Conservation (phyloP, 2,888 invertebrate genomes). For the Trimorus sp. region DNA sequence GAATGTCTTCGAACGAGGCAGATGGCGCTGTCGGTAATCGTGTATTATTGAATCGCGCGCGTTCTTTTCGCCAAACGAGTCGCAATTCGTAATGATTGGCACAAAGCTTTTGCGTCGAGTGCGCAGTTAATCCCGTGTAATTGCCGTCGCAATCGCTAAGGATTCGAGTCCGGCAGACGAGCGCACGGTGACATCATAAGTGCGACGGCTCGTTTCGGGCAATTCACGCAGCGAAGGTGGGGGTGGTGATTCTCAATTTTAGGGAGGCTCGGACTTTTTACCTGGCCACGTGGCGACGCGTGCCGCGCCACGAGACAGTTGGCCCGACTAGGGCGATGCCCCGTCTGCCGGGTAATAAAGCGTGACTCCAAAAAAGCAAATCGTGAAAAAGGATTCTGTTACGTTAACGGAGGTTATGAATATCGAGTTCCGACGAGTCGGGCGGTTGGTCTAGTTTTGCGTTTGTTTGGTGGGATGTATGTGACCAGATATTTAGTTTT, state of each 20-base stretch:
- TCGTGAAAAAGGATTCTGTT: conserved; percentile 60
- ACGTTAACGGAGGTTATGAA: conserved; percentile 43
- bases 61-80: conserved; percentile 14
- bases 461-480: not conserved
- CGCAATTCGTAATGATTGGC: conserved; percentile 35
- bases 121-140: conserved; percentile 53
- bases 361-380: conserved; percentile 65
- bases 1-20: not conserved
- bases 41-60: not conserved
- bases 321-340: conserved; percentile 66
- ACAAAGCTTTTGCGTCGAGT: conserved; percentile 38
- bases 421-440: conserved; percentile 12
- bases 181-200: conserved; percentile 58
- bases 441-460: too few relatives aligned
- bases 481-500: not conserved
- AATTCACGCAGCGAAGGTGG: conserved; percentile 45
- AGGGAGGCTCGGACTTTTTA: conserved; percentile 69
- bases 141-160: conserved; percentile 52
- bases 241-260: conserved; percentile 69
- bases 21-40: not conserved
- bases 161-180: conserved; percentile 16
- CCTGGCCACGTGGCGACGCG: conserved; percentile 71
- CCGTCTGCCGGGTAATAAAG: conserved; percentile 64
- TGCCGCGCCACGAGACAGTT: conserved; percentile 70
- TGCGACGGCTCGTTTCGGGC: conserved; percentile 56